Conservation (phyloP, 2,113 vertebrate genomes). For the Callionymus lyra region DNA sequence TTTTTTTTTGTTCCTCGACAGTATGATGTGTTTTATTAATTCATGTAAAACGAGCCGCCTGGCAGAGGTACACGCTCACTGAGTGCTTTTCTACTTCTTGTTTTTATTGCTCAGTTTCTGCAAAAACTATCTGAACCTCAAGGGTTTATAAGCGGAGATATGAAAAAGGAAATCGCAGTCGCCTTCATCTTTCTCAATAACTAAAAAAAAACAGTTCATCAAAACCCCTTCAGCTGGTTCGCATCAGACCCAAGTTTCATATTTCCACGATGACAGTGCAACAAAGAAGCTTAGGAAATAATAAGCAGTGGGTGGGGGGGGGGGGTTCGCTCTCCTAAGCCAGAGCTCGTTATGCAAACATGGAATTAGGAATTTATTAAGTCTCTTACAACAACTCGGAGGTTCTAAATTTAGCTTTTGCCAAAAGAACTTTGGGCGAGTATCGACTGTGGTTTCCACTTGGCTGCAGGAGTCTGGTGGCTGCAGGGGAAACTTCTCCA, state of each 20-base stretch:
- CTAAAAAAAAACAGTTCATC: constrained; percentile 44
- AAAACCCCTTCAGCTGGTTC: constrained; percentile 61
- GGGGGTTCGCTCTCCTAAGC: constrained; percentile 57
- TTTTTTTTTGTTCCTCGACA: too few species aligned
- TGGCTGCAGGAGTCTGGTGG: constrained; percentile 63
- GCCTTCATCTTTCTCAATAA: too few species aligned
- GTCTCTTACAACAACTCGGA: constrained; percentile 59
- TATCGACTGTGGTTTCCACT: constrained; percentile 59
- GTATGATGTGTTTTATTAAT: too few species aligned
- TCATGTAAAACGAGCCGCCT: too few species aligned
- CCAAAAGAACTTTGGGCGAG: constrained; percentile 60
- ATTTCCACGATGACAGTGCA: constrained; percentile 52
- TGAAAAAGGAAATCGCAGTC: too few species aligned
- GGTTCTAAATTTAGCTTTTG: constrained; percentile 73
- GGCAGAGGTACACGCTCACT: too few species aligned
- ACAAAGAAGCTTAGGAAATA: constrained; percentile 58
- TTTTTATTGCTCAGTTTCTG: too few species aligned
- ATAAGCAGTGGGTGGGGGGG: too few species aligned
- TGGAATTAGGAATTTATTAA: constrained; percentile 60
- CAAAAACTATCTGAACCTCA: too few species aligned
- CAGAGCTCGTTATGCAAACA: constrained; percentile 53
- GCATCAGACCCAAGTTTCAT: constrained; percentile 53
- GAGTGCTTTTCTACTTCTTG: too few species aligned
- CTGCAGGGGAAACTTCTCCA: constrained; percentile 64
- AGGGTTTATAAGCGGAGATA: too few species aligned